These are phyloP conservation scores for Pleuronectes platessa DNA, from an alignment of 2,113 vertebrate genomes.

Conservation along the genomic window DNA sequence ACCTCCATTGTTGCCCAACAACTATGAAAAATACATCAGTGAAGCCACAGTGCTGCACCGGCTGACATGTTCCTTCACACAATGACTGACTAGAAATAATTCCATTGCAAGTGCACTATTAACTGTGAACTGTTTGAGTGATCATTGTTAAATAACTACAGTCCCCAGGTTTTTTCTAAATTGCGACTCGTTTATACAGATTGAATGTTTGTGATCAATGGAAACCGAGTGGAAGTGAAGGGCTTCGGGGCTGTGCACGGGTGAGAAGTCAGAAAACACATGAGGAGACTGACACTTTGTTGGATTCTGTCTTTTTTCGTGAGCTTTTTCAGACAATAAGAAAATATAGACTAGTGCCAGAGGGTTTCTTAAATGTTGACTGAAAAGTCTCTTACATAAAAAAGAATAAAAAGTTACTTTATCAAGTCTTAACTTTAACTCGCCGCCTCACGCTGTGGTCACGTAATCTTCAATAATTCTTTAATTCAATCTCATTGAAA, in stretches of 20 bases:
- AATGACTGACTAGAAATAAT: neutral
- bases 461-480: neutral
- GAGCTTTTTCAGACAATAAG: neutral
- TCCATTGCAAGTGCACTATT: neutral
- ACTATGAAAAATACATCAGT: neutral
- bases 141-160: neutral
- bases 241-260: neutral
- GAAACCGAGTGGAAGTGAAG: neutral
- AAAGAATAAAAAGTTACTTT: neutral
- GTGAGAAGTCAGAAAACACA: neutral
- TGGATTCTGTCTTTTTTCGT: neutral
- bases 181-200: neutral
- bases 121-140: neutral
- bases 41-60: neutral
- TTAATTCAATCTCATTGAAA: conserved; percentile 1
- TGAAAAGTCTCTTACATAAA: neutral
- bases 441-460: neutral
- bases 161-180: neutral
- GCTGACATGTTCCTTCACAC: conserved; percentile 1
- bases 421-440: neutral
- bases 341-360: neutral
- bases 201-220: neutral
- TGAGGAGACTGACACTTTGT: neutral
- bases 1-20: neutral
- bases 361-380: neutral